These are phyloP conservation scores for Thaumatotibia leucotreta DNA, from an alignment of 1,140 invertebrate genomes.

Conservation along the genomic window DNA sequence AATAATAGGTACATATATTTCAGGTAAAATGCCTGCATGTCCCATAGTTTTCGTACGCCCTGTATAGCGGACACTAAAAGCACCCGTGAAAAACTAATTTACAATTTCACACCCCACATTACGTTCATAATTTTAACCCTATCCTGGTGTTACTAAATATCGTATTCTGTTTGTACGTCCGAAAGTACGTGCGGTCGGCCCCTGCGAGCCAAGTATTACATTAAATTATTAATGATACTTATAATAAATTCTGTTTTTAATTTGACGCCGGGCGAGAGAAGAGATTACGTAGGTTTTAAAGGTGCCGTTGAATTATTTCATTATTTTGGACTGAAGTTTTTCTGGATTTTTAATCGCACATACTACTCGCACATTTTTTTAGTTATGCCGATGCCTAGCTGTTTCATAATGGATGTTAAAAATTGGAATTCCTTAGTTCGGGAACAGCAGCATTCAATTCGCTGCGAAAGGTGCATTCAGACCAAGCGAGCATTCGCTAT, in stretches of 20 bases:
- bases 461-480: too few species aligned
- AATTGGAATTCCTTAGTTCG: too few species aligned
- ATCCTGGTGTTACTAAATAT: conserved; percentile 52
- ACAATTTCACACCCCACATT: conserved; percentile 21
- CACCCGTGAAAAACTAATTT: conserved; percentile 29
- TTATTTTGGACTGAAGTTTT: background rate
- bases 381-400: too few species aligned
- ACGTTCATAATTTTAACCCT: background rate
- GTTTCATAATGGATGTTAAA: too few species aligned
- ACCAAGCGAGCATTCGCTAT: too few species aligned
- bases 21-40: too few species aligned
- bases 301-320: conserved; percentile 18
- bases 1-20: too few species aligned
- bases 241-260: conserved; percentile 72
- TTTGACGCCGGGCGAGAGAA: conserved; percentile 39
- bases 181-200: conserved; percentile 51
- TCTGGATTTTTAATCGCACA: too few species aligned
- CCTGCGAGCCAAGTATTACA: conserved; percentile 39
- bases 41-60: too few species aligned
- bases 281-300: conserved; percentile 23
- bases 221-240: conserved; percentile 63
- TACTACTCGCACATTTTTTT: too few species aligned
- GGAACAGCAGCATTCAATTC: too few species aligned
- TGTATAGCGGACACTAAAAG: background rate
- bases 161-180: conserved; percentile 60